Conservation (phyloP, 92 coral and sea anemone genomes). For the Pocillopora grandis region DNA sequence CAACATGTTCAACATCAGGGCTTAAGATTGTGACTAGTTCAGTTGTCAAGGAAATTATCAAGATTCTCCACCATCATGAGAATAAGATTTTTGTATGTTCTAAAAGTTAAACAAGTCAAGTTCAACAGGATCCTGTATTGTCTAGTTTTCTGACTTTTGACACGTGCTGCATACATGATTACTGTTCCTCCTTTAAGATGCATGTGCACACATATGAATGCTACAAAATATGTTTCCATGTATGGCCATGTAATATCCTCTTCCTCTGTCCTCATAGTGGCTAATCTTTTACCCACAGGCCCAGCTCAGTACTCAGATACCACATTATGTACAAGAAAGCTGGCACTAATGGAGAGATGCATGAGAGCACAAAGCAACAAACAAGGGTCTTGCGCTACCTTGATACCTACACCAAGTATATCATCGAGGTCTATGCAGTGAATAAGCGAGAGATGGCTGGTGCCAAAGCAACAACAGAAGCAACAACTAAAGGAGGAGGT, state of each 20-base stretch:
- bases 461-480: slow-evolving; percentile 48
- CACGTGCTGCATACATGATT: too few species aligned
- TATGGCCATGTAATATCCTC: neutral
- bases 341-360: slow-evolving; percentile 5
- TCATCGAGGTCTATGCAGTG: slow-evolving; percentile 59
- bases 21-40: too few species aligned
- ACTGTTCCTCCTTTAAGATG: too few species aligned
- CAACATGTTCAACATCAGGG: too few species aligned
- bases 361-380: slow-evolving; percentile 38
- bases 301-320: slow-evolving; percentile 31
- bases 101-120: too few species aligned
- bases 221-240: neutral
- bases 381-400: slow-evolving; percentile 55
- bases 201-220: too few species aligned
- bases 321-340: slow-evolving; percentile 28
- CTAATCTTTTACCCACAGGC: neutral
- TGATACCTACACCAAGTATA: slow-evolving; percentile 70
- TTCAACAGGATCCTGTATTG: too few species aligned
- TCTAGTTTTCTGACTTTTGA: too few species aligned
- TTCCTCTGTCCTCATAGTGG: neutral
- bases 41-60: too few species aligned
- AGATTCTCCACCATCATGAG: too few species aligned
- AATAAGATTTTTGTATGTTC: too few species aligned
- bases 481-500: slow-evolving; percentile 81
- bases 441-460: slow-evolving; percentile 39